A percentile compares a stretch with the other conserved stretches of the same genome.
Evolutionary conservation across 2,797 vertebrate species (phyloP).

Genomic region (Furcifer pardalis): DNA sequence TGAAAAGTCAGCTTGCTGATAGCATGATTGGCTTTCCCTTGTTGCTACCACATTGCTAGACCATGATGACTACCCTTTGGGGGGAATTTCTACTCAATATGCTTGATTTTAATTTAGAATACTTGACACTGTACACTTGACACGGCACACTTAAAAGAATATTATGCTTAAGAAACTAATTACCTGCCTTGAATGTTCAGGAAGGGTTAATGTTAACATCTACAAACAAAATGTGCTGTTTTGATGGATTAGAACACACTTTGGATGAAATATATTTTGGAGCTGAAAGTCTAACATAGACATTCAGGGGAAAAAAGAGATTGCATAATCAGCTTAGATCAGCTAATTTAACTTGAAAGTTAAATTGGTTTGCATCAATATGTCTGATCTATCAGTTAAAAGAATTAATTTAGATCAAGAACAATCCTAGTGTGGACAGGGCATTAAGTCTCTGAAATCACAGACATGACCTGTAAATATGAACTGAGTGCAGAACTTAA

Average conservation of each 20-base stretch:
- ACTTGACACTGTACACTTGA: not conserved
- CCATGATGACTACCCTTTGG: not conserved
- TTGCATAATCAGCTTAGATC: constrained; percentile 10
- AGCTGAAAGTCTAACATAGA: not conserved
- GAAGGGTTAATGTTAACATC: not conserved
- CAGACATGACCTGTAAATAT: not conserved
- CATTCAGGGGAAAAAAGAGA: not conserved
- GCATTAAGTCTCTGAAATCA: not conserved
- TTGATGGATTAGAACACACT: not conserved
- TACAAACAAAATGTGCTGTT: constrained; percentile 3
- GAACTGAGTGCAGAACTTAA: not conserved
- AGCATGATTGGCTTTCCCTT: not conserved
- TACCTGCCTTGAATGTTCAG: not conserved
- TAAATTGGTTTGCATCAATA: constrained; percentile 24
- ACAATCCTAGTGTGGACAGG: not conserved
- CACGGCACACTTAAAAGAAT: not conserved
- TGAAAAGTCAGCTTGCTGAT: not conserved
- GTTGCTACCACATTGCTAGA: not conserved
- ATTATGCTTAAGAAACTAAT: not conserved
- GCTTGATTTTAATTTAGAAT: constrained; percentile 1
- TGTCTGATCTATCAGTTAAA: constrained; percentile 10
- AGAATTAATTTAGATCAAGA: constrained; percentile 32
- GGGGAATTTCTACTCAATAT: not conserved
- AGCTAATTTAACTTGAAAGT: constrained; percentile 26
- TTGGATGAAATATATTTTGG: not conserved